phyloP scores from a whole-genome alignment of 2,113 vertebrate genomes.

The Lipotes vexillifer region DNA sequence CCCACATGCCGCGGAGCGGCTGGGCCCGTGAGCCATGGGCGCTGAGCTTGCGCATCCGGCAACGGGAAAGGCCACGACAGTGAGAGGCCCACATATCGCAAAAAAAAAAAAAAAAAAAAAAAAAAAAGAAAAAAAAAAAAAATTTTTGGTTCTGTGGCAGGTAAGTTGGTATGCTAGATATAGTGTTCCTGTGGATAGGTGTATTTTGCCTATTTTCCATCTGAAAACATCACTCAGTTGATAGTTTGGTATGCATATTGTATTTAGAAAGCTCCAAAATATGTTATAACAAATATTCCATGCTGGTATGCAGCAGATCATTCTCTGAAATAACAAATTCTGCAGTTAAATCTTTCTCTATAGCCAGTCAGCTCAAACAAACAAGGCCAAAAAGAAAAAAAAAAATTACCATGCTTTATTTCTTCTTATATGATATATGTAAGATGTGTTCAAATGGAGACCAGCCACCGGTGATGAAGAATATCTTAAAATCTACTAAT shows the following conservation, averaged over 20 bases:
- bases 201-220: slow-evolving; percentile 51
- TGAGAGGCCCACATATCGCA: too few species aligned
- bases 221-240: slow-evolving; percentile 38
- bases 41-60: too few species aligned
- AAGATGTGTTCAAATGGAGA: background rate
- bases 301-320: slow-evolving; percentile 25
- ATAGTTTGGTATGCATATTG: slow-evolving; percentile 49
- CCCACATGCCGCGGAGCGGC: too few species aligned
- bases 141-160: slow-evolving; percentile 70
- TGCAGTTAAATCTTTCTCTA: background rate
- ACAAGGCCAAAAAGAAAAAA: background rate
- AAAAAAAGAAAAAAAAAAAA: too few species aligned
- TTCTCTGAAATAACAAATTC: background rate
- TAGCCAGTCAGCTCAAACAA: background rate
- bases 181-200: slow-evolving; percentile 40
- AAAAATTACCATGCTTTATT: background rate
- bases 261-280: slow-evolving; percentile 23
- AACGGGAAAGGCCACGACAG: too few species aligned
- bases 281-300: slow-evolving; percentile 34
- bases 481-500: background rate
- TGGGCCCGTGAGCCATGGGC: too few species aligned
- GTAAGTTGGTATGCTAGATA: slow-evolving; percentile 59
- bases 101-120: too few species aligned
- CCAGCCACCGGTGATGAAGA: background rate
- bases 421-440: background rate